Base-by-base conservation (phyloP, 2,113 vertebrate species). In the Otis tarda region DNA sequence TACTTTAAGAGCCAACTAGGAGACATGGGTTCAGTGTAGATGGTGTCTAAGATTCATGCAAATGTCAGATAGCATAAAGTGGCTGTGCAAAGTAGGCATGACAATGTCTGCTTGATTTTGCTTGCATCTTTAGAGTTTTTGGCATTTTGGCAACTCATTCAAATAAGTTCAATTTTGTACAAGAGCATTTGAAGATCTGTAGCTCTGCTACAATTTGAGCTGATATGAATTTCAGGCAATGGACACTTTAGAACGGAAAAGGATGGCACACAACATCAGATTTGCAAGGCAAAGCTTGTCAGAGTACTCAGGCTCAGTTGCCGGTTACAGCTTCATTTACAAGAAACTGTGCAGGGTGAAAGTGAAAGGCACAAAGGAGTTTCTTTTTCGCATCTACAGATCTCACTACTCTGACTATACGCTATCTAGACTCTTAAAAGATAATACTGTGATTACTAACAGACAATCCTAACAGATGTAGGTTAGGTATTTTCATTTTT, bases 241-340 rank as follows among this genome's bases (percentile, higher is more conserved):
- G 69, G 57, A 35, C 15, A 37, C 31, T 50, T 89, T 5, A 69
- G 37, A 93, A 45, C 0, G 0, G 84, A 69, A 85, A 65, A 85
- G 55, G 60, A 61, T 3, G 6, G n/a, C 8, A 27, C 30, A 11
- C 0, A 1, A 67, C n/a, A 59, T 73, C 14, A 1, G 35, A 90
- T 95, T 94, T 91, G 86, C 93, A 93, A 87, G 39, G n/a, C 90
- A 94, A 93, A 95, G 22, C 39, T 74, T 4, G 0, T n/a, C 53
- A 52, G 37, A 67, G 23, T 9, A 5, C 43, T 55, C 2, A 3
- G 16, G 47, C 81, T 81, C 27, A 1, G 7, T 11, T 97, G 87
- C 91, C 43, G 6, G 94, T 85, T 89, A 95, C 33, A 39, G 93
- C 83, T 49, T 94, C 91, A 93, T 97, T 97, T 97, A 94, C 93